Conservation (phyloP, 2,797 vertebrate genomes). For the Numenius phaeopus region DNA sequence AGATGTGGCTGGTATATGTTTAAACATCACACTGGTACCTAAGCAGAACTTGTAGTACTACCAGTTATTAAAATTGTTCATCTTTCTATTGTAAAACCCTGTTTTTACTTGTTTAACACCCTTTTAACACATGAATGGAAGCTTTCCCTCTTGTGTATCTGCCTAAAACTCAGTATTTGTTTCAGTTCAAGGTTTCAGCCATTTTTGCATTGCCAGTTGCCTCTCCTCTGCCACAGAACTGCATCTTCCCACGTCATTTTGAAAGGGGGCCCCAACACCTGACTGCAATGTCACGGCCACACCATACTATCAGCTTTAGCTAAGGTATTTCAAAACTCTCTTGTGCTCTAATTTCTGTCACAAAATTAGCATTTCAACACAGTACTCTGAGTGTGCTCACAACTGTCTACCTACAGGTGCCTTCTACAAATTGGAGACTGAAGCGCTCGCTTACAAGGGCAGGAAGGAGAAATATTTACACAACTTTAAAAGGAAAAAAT, state of each 20-base stretch:
- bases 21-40: neutral
- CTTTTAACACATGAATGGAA: neutral
- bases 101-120: neutral
- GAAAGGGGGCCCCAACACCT: neutral
- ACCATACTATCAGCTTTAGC: neutral
- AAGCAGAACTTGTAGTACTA: neutral
- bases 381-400: neutral
- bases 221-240: neutral
- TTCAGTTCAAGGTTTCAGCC: neutral
- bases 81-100: neutral
- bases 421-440: neutral
- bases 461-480: neutral
- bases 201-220: neutral
- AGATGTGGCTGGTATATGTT: neutral
- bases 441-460: neutral
- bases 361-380: neutral
- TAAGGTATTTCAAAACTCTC: neutral
- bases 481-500: neutral
- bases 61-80: neutral
- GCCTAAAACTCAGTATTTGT: neutral
- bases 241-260: fast-evolving
- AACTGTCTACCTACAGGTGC: neutral
- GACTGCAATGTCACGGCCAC: neutral
- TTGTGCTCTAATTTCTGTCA: neutral
- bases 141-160: neutral